phyloP scores from a whole-genome alignment of 1,140 invertebrate genomes.

The Reticulitermes speratus region DNA sequence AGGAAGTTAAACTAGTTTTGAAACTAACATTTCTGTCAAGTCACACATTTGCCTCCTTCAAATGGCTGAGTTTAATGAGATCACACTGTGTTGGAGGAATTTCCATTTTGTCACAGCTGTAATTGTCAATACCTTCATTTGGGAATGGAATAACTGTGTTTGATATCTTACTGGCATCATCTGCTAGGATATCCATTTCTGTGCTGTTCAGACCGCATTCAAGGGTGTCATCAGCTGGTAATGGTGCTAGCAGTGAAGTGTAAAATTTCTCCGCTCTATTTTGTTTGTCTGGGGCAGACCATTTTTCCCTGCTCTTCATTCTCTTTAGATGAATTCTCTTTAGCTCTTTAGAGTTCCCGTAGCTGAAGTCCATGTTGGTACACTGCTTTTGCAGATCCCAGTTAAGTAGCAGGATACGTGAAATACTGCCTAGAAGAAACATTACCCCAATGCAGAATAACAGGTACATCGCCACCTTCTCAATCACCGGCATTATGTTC shows the following conservation, averaged over 20 bases:
- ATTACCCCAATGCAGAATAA: slow-evolving; percentile 56
- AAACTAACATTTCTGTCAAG: background rate
- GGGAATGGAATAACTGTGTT: too few relatives aligned
- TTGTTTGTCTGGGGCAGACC: slow-evolving; percentile 23
- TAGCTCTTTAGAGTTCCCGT: background rate
- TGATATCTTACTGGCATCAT: too few relatives aligned
- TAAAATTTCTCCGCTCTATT: slow-evolving; percentile 50
- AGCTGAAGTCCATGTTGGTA: slow-evolving; percentile 23
- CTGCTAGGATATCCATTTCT: slow-evolving; percentile 35
- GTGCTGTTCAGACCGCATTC: slow-evolving; percentile 41
- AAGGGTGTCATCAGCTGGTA: slow-evolving; percentile 35
- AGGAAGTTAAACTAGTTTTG: background rate
- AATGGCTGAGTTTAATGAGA: background rate
- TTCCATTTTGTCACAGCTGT: background rate
- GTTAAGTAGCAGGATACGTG: slow-evolving; percentile 47
- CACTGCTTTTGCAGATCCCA: slow-evolving; percentile 37
- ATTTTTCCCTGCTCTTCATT: slow-evolving; percentile 31
- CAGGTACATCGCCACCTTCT: slow-evolving; percentile 58
- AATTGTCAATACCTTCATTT: background rate
- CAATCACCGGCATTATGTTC: slow-evolving; percentile 62
- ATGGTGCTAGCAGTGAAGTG: slow-evolving; percentile 43
- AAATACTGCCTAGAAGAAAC: slow-evolving; percentile 51
- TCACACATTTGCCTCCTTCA: background rate
- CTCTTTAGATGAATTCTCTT: slow-evolving; percentile 36
- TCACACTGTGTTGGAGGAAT: background rate